These are phyloP conservation scores for Rallus limicola DNA, from an alignment of 2,113 vertebrate genomes.

Conservation along the genomic window DNA sequence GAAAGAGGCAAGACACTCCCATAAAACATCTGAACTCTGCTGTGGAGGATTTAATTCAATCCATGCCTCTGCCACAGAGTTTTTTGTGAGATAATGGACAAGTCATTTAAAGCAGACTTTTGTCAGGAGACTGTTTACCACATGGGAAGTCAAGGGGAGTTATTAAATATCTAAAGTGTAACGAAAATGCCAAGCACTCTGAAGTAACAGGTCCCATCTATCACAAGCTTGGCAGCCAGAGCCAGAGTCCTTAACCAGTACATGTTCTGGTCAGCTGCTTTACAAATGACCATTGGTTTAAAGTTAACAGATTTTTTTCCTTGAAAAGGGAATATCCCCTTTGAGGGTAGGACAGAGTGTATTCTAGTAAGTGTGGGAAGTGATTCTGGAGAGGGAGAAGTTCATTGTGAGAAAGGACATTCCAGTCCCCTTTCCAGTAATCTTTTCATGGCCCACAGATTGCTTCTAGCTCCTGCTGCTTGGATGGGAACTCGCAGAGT, in stretches of 20 bases:
- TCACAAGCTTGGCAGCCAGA: conserved; percentile 18
- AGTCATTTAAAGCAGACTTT: conserved; percentile 2
- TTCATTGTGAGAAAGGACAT: neutral
- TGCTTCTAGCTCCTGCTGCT: neutral
- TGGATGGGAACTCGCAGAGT: neutral
- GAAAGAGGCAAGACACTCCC: neutral
- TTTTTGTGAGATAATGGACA: conserved; percentile 8
- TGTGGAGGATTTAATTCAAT: neutral
- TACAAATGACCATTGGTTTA: neutral
- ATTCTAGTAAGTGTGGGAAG: neutral
- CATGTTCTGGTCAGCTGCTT: conserved; percentile 15
- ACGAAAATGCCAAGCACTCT: neutral
- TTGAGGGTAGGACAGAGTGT: neutral
- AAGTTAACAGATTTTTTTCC: neutral
- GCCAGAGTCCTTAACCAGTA: neutral
- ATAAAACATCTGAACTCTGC: neutral
- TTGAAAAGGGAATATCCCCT: neutral
- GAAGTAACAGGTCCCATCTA: neutral
- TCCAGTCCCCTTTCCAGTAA: neutral
- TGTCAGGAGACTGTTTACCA: neutral
- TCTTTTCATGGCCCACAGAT: neutral
- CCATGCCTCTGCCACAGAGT: neutral
- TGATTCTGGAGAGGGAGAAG: neutral
- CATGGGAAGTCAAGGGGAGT: neutral
- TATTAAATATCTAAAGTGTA: neutral